These are phyloP conservation scores for Syngnathus rostellatus DNA, from an alignment of 2,797 vertebrate genomes.

Conservation along the genomic window DNA sequence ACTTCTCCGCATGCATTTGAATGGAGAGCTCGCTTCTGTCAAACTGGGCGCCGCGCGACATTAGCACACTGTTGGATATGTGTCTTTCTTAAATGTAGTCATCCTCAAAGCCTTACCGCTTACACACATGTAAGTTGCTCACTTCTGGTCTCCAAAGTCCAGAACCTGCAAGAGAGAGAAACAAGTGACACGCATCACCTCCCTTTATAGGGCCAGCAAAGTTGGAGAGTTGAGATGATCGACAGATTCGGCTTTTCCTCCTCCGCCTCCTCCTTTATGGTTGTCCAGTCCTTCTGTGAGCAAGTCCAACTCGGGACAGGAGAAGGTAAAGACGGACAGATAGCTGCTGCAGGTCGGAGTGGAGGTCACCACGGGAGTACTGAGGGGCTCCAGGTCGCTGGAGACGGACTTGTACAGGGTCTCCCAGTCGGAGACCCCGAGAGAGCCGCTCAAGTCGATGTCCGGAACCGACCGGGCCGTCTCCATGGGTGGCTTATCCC, in stretches of 20 bases:
- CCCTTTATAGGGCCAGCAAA: constrained; percentile 86
- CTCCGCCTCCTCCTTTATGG: constrained; percentile 72
- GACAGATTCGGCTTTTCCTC: constrained; percentile 83
- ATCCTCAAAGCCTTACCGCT: constrained; percentile 54
- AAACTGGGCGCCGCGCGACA: constrained; percentile 88
- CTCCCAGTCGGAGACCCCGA: constrained; percentile 95
- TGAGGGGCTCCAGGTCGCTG: constrained; percentile 88
- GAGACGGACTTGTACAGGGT: constrained; percentile 81
- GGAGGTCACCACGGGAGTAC: constrained; percentile 89
- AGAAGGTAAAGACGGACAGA: constrained; percentile 90
- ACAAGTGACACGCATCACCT: constrained; percentile 24
- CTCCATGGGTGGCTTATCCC: constrained; percentile 72
- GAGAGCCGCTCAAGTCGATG: constrained; percentile 88
- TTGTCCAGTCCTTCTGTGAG: constrained; percentile 80
- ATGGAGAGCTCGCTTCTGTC: constrained; percentile 71
- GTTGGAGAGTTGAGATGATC: constrained; percentile 97
- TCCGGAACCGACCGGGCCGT: constrained; percentile 93
- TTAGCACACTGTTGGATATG: constrained; percentile 68
- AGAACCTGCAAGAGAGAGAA: constrained; percentile 41
- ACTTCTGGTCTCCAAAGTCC: constrained; percentile 39
- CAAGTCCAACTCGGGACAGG: constrained; percentile 87
- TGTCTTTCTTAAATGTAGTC: constrained; percentile 56
- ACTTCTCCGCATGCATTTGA: constrained; percentile 83
- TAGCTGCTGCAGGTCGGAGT: constrained; percentile 90
- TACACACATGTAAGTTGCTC: constrained; percentile 31